Percentiles rank a stretch among this genome's conserved stretches.
phyloP scores from a whole-genome alignment of 2,888 invertebrate species.

The Patella depressa region DNA sequence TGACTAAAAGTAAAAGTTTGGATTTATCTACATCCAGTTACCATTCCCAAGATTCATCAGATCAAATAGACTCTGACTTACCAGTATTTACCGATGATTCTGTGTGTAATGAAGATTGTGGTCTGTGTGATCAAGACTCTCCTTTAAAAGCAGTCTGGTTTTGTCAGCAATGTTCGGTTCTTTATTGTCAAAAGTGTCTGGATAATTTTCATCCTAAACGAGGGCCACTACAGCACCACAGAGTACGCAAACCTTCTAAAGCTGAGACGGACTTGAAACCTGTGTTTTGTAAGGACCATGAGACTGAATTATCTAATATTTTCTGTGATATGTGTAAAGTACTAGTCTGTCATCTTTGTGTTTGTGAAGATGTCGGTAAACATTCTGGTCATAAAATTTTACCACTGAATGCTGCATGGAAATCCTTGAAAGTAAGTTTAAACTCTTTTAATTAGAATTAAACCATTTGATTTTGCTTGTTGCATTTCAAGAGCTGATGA shows the following conservation, averaged over 20 bases:
- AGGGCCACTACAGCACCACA: conserved; percentile 58
- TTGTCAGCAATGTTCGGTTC: conserved; percentile 64
- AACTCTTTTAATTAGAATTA: background rate
- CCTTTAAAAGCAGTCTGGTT: conserved; percentile 55
- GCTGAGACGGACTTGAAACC: conserved; percentile 26
- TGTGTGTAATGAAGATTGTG: conserved; percentile 46
- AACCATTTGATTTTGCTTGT: background rate
- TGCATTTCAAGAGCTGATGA: too few species aligned
- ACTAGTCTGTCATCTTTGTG: conserved; percentile 65
- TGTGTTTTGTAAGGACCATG: conserved; percentile 59
- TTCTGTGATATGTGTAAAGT: conserved; percentile 64
- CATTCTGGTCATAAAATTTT: conserved; percentile 65
- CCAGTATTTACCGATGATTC: conserved; percentile 41
- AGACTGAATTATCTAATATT: conserved; percentile 54
- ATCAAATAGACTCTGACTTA: conserved; percentile 25
- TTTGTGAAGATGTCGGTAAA: conserved; percentile 65
- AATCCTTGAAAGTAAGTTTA: conserved; percentile 55
- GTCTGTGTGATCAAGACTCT: conserved; percentile 58
- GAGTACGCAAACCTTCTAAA: conserved; percentile 43
- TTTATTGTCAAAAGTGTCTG: conserved; percentile 63
- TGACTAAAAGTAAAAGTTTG: conserved; percentile 51
- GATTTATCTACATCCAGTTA: conserved; percentile 43
- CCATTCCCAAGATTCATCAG: conserved; percentile 23
- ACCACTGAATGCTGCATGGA: conserved; percentile 61
- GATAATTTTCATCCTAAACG: conserved; percentile 61